phyloP scores from a whole-genome alignment of 2,113 vertebrate species.

The Girardinichthys multiradiatus region DNA sequence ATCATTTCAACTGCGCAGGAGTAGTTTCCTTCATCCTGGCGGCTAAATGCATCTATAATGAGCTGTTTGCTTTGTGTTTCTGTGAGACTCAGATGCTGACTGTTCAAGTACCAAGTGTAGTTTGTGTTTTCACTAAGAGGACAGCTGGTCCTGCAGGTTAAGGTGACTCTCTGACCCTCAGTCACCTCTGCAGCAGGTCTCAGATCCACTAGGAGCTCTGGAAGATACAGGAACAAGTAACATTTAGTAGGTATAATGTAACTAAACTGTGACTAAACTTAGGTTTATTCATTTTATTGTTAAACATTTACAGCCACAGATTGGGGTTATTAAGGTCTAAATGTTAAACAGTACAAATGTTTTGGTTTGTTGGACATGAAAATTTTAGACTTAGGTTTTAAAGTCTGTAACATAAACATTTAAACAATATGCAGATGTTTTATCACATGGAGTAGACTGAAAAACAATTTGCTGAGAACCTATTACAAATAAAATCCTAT shows the following conservation, averaged over 20 bases:
- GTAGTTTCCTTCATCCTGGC: conserved; percentile 19
- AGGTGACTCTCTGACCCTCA: conserved; percentile 41
- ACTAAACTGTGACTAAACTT: not conserved
- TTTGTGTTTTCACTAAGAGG: conserved; percentile 23
- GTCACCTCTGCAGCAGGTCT: conserved; percentile 29
- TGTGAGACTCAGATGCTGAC: rapidly evolving
- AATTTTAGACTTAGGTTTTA: not conserved
- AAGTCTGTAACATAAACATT: not conserved
- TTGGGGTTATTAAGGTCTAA: no score
- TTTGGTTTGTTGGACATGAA: not conserved
- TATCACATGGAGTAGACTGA: no score
- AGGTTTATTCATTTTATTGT: no score
- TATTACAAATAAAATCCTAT: not conserved
- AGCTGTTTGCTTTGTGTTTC: not conserved
- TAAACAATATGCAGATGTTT: not conserved
- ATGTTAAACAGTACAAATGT: not conserved
- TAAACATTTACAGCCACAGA: no score
- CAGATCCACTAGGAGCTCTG: conserved; percentile 15
- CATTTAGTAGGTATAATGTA: not conserved
- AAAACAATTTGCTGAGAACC: no score
- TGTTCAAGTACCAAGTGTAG: conserved; percentile 16
- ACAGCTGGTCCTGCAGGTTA: conserved; percentile 45
- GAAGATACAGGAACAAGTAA: not conserved
- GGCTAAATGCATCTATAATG: not conserved
- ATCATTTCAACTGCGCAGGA: conserved; percentile 11